Base-by-base conservation (phyloP, 2,797 vertebrate species). In the Babyrousa celebensis region DNA sequence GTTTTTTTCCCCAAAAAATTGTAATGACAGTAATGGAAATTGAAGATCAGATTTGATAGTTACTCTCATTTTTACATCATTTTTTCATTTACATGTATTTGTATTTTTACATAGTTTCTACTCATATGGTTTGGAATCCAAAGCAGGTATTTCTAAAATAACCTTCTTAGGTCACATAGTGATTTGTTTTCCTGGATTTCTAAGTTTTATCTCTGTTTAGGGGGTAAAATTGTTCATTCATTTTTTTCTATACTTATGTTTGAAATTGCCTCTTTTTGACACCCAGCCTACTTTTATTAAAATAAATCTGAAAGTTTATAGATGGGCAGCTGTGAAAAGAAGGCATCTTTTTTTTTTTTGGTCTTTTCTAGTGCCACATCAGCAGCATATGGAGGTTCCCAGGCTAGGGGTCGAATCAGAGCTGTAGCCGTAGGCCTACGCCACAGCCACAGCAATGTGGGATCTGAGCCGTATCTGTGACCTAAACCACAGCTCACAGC, bases 221-320 rank as follows among this genome's bases (percentile, higher is more conserved):
- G 65, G 21, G 9, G 52, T 87, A 80, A 85, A 70, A 54, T 93
- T 85, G 10, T 89, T 85, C 7, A 20, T 91, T 36, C 36, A 36
- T 36, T 36, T 87, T 1, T 94, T 97, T 85, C 7, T 6, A 12
- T 94, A 52, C 36, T 67, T 95, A 72, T 1, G 25, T 71, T 89
- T 86, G 36, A 92, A 89, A 17, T 91, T n/a, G 56, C 56, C 52
- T 93, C 0, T n/a, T 6, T 65, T 71, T 79, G 54, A 90, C 15
- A 70, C 68, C 58, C 43, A 89, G 23, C 17, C n/a, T 70, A 63
- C 74, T 70, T 94, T 70, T 96, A 67, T 58, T 86, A 40, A 56
- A 78, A 23, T 78, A 82, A 86, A 83, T 82, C 67, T 93, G 54
- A 94, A 70, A 25, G 3, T 89, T 94, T 93, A 82, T 20, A 91